phyloP scores from a whole-genome alignment of 2,888 invertebrate genomes.

The Amphipoea oculea region DNA sequence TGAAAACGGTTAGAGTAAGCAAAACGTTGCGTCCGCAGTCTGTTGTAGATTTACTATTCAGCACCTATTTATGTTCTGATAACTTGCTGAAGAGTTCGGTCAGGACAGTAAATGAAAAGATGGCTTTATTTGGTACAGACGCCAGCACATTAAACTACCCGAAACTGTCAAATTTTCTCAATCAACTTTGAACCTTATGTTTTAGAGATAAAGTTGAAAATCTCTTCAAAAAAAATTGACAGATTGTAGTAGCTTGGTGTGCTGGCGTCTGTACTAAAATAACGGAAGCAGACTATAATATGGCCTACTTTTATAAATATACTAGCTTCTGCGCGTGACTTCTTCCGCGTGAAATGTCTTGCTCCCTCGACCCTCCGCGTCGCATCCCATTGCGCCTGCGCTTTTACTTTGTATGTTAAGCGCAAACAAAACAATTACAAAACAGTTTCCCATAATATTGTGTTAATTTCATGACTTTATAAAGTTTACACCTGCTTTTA shows the following conservation, averaged over 20 bases:
- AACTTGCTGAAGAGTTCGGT: not conserved
- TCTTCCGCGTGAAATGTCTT: not conserved
- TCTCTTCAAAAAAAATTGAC: too few relatives aligned
- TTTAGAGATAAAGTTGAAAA: too few relatives aligned
- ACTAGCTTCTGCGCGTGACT: not conserved
- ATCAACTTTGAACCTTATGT: too few relatives aligned
- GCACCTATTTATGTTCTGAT: constrained; percentile 1
- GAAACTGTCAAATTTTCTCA: too few relatives aligned
- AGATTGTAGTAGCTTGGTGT: too few relatives aligned
- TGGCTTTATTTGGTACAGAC: not conserved
- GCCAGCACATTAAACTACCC: too few relatives aligned
- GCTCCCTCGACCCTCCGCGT: not conserved
- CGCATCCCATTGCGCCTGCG: not conserved
- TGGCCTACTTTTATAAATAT: not conserved
- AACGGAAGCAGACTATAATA: not conserved
- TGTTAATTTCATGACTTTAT: not conserved
- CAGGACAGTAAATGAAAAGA: not conserved
- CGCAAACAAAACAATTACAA: not conserved
- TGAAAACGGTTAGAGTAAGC: constrained; percentile 17
- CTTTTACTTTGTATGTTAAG: not conserved
- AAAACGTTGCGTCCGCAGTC: not conserved
- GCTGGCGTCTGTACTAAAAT: too few relatives aligned
- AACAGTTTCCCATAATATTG: not conserved
- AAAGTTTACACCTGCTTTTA: not conserved
- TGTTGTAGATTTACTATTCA: constrained; percentile 5